Percentiles rank a stretch among this genome's conserved stretches.
These are phyloP conservation scores for Ciconia stormi DNA, from an alignment of 2,113 vertebrate genomes.

Conservation along the genomic window DNA sequence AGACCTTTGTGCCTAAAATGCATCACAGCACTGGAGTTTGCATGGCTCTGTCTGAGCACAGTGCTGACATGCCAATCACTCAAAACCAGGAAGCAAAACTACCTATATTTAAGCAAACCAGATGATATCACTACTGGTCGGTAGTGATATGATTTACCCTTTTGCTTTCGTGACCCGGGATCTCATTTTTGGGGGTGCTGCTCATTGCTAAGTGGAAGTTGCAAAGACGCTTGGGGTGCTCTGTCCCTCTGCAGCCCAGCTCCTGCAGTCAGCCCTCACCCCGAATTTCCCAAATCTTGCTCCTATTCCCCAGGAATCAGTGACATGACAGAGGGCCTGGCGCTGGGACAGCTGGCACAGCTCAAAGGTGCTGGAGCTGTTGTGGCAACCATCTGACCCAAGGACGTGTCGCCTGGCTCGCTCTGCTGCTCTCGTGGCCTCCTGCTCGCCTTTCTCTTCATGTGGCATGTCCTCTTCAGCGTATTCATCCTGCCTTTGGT, in stretches of 20 bases:
- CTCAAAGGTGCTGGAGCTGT: background rate
- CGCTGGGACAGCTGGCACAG: background rate
- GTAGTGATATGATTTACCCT: background rate
- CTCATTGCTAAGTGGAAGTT: background rate
- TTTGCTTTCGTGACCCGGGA: background rate
- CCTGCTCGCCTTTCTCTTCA: background rate
- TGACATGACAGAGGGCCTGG: background rate
- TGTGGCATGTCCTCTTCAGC: background rate
- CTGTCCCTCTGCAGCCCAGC: background rate
- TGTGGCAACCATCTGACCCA: background rate
- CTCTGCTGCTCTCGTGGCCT: background rate
- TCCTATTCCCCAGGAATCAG: background rate
- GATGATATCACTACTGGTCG: background rate
- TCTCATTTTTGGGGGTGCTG: background rate
- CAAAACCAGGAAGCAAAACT: background rate
- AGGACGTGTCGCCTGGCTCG: background rate
- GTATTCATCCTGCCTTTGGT: constrained; percentile 21
- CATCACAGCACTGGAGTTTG: too few relatives aligned
- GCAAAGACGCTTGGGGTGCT: background rate
- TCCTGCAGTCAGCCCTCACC: background rate
- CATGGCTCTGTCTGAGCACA: background rate
- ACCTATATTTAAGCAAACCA: background rate
- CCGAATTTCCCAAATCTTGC: background rate
- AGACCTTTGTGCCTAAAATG: background rate
- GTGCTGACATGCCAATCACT: background rate